phyloP scores from a whole-genome alignment of 2,113 vertebrate genomes.

The Stomatorhinus ivindoensis region DNA sequence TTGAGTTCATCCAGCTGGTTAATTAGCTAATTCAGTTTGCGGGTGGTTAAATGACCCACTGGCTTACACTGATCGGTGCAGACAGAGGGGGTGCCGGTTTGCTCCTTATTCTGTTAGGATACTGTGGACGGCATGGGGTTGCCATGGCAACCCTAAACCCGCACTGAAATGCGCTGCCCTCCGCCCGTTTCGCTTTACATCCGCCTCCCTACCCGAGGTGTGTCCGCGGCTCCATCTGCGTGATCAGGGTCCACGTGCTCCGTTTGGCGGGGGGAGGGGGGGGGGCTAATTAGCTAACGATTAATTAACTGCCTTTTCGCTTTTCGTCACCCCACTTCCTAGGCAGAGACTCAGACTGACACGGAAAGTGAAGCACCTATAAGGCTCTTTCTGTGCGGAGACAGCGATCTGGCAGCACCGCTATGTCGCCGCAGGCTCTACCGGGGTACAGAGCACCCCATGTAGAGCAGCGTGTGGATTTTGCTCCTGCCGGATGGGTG shows the following conservation, averaged over 20 bases:
- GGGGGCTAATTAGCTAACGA: not conserved
- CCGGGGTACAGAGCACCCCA: not conserved
- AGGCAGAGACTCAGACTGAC: not conserved
- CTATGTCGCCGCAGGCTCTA: not conserved
- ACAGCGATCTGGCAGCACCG: not conserved
- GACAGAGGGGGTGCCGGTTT: not conserved
- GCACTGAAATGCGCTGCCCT: not conserved
- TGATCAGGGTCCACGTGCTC: not conserved
- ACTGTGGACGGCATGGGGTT: not conserved
- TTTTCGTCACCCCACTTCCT: not conserved
- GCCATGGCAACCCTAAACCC: not conserved
- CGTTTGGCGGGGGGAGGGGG: not conserved
- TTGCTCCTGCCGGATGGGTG: not conserved
- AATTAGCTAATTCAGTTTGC: constrained; percentile 15
- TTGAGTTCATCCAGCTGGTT: constrained; percentile 1
- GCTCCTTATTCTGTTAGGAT: not conserved
- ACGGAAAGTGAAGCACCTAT: not conserved
- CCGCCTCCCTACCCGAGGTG: not conserved
- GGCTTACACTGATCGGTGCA: not conserved
- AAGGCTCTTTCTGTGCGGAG: not conserved
- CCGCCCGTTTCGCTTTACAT: not conserved
- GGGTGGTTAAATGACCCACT: not conserved
- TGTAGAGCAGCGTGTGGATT: not conserved
- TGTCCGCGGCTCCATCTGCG: not conserved
- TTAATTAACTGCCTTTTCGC: not conserved